A percentile compares a stretch with the other conserved stretches of the same genome.
These are phyloP conservation scores for Eulithis testata DNA, from an alignment of 2,888 invertebrate species.

Conservation along the genomic window DNA sequence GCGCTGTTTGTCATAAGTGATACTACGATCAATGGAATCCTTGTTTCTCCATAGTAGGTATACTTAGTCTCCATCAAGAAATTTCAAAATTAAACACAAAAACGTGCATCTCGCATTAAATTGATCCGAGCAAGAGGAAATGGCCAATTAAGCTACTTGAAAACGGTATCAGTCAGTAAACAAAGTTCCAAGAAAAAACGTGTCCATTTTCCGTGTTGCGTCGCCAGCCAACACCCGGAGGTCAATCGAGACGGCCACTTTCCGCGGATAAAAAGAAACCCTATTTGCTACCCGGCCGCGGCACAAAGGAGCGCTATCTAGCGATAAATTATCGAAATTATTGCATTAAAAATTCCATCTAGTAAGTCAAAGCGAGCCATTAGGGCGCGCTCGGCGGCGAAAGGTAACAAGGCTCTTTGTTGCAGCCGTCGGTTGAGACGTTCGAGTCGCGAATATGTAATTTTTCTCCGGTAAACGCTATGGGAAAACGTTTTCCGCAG, in stretches of 20 bases:
- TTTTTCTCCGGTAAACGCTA: constrained; percentile 69
- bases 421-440: constrained; percentile 49
- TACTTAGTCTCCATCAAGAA: no score
- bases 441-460: constrained; percentile 50
- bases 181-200: constrained; percentile 8
- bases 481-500: constrained; percentile 70
- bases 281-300: constrained; percentile 67
- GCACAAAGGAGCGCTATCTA: constrained; percentile 82
- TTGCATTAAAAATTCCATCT: constrained; percentile 91
- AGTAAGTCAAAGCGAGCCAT: constrained; percentile 87
- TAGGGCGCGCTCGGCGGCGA: constrained; percentile 62
- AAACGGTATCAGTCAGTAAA: constrained; percentile 16
- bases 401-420: constrained; percentile 57
- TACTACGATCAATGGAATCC: no score
- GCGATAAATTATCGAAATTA: constrained; percentile 87
- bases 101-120: no score
- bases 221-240: constrained; percentile 47
- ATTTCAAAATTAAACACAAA: no score
- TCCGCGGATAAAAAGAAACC: constrained; percentile 79
- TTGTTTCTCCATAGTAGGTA: no score
- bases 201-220: constrained; percentile 8
- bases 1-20: no score
- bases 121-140: not conserved
- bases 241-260: constrained; percentile 70
- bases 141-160: constrained; percentile 6